Percentiles rank a stretch among this genome's conserved stretches.
phyloP scores from a whole-genome alignment of 2,888 invertebrate genomes.

The Athrips mouffetella region DNA sequence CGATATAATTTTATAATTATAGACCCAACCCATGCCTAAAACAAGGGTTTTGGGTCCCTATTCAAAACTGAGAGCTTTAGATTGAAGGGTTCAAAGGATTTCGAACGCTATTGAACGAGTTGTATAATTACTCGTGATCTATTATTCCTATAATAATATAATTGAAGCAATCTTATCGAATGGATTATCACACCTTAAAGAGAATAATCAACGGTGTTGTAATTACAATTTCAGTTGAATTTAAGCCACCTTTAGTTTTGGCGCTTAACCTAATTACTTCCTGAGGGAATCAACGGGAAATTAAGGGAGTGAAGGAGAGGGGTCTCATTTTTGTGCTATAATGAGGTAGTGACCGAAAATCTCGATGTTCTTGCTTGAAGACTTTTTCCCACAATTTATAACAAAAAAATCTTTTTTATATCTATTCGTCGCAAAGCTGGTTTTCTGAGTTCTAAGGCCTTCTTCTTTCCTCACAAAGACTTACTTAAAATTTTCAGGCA shows the following conservation, averaged over 20 bases:
- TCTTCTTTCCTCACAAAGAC: too few species aligned
- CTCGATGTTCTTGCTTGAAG: too few species aligned
- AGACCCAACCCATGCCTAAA: not conserved
- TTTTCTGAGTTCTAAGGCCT: too few species aligned
- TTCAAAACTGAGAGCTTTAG: not conserved
- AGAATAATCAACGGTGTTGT: not conserved
- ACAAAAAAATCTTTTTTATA: too few species aligned
- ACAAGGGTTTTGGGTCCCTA: not conserved
- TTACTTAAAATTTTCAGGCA: too few species aligned
- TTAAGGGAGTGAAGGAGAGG: not conserved
- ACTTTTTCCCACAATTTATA: too few species aligned
- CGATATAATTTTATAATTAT: too few species aligned
- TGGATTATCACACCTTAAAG: constrained; percentile 1
- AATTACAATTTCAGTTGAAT: constrained; percentile 7
- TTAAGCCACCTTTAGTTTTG: constrained; percentile 8
- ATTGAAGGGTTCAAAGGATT: constrained; percentile 6
- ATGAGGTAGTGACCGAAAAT: too few species aligned
- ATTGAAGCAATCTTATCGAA: not conserved
- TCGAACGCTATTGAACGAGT: not conserved
- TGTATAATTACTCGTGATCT: constrained; percentile 1
- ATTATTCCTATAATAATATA: not conserved
- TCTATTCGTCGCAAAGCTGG: too few species aligned
- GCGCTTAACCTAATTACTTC: constrained; percentile 12
- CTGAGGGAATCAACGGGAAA: constrained; percentile 2
- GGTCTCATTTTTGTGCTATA: too few species aligned